These are phyloP conservation scores for Steatornis caripensis DNA, from an alignment of 2,113 vertebrate genomes.

Conservation along the genomic window DNA sequence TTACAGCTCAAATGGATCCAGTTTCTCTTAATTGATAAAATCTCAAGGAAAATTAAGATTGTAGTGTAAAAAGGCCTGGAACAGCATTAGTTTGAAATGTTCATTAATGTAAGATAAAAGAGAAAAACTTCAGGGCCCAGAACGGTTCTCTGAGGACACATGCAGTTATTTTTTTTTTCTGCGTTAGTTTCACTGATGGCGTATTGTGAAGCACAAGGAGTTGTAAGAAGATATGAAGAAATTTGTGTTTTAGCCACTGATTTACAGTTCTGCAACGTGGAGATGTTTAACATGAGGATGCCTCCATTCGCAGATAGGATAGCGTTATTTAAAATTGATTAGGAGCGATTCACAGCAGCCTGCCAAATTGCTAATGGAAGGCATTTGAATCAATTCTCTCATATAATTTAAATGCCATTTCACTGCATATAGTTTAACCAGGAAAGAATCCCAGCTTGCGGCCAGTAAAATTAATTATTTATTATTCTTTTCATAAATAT, in stretches of 20 bases:
- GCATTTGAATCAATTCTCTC: conserved; percentile 77
- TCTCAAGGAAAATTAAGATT: conserved; percentile 33
- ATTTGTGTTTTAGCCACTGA: conserved; percentile 42
- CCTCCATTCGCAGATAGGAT: conserved; percentile 42
- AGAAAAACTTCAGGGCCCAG: neutral
- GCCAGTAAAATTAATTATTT: conserved; percentile 73
- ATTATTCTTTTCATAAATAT: conserved; percentile 73
- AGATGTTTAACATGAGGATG: conserved; percentile 18
- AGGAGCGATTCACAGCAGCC: conserved; percentile 67
- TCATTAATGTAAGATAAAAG: neutral
- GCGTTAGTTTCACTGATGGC: neutral
- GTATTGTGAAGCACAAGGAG: conserved; percentile 51
- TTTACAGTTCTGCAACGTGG: conserved; percentile 44
- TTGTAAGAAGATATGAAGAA: conserved; percentile 47
- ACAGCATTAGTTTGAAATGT: conserved; percentile 3
- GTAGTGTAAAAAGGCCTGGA: neutral
- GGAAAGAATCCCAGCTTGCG: conserved; percentile 61
- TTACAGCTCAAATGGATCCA: conserved; percentile 27
- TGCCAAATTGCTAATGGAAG: conserved; percentile 78
- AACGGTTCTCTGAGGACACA: neutral
- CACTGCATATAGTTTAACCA: conserved; percentile 68
- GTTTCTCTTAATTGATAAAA: conserved; percentile 43
- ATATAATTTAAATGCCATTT: conserved; percentile 77
- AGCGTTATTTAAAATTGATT: conserved; percentile 78
- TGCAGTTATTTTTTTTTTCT: neutral